A percentile compares a stretch with the other conserved stretches of the same genome.
Evolutionary conservation across 2,113 vertebrate genomes (phyloP).

Genomic region (Ctenodactylus gundi): DNA sequence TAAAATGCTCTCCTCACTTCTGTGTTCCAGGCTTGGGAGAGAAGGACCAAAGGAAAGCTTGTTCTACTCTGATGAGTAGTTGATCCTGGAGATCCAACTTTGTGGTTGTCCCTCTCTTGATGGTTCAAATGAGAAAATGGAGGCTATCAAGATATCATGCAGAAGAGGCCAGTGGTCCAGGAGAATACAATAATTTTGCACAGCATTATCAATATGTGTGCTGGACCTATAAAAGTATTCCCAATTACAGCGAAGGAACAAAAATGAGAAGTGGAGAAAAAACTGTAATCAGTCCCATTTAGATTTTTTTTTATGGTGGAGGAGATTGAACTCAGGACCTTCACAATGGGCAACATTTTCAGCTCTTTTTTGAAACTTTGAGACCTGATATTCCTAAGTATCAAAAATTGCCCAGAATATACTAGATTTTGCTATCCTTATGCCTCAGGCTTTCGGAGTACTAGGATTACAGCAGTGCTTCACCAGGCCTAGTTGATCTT

Average conservation of each 20-base stretch:
- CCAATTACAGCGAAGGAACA: not conserved
- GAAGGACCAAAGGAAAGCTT: not conserved
- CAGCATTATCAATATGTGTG: not conserved
- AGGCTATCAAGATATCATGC: not conserved
- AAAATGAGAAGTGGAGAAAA: not conserved
- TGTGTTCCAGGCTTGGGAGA: not conserved
- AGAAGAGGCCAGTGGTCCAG: not conserved
- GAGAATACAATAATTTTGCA: not conserved
- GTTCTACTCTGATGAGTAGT: not conserved
- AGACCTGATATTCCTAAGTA: not conserved
- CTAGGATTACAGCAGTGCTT: not conserved
- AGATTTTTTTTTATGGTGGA: not conserved
- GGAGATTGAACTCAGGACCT: not conserved
- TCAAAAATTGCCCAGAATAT: not conserved
- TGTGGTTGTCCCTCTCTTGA: not conserved
- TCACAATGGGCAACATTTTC: not conserved
- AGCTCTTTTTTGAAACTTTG: not conserved
- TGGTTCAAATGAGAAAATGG: too few species aligned
- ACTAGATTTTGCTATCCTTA: not conserved
- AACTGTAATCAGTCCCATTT: not conserved
- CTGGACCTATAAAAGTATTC: not conserved
- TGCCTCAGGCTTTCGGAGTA: not conserved
- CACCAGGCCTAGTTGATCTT: not conserved
- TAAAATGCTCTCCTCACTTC: not conserved
- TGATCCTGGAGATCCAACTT: not conserved